phyloP scores from a whole-genome alignment of 2,113 vertebrate genomes.

The Camelus dromedarius region DNA sequence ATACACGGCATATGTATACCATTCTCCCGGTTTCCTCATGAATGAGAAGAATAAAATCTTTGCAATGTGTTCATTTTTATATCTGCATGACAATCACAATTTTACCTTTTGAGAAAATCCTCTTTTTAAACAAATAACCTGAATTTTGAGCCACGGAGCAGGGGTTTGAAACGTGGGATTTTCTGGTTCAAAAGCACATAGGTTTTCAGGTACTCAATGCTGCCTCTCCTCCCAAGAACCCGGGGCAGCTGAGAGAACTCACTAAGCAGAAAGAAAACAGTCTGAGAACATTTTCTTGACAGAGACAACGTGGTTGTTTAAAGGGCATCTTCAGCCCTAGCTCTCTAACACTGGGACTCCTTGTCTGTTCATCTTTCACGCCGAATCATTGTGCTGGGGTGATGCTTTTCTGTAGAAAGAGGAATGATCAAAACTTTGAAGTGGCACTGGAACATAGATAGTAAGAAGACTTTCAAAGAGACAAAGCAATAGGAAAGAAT shows the following conservation, averaged over 20 bases:
- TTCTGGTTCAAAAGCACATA: neutral
- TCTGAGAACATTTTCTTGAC: neutral
- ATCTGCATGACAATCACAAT: neutral
- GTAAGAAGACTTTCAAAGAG: conserved; percentile 54
- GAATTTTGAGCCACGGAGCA: neutral
- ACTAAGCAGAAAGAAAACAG: neutral
- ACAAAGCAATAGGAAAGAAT: conserved; percentile 49
- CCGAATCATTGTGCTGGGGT: conserved; percentile 50
- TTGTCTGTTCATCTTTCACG: neutral
- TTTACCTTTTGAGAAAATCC: neutral
- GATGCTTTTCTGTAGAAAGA: conserved; percentile 29
- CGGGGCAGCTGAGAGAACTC: neutral
- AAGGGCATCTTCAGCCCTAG: neutral
- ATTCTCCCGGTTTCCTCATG: neutral
- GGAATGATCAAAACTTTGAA: conserved; percentile 53
- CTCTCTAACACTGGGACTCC: neutral
- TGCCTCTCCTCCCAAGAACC: neutral
- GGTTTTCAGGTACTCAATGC: neutral
- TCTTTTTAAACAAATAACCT: neutral
- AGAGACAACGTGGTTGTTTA: neutral
- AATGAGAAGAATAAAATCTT: neutral
- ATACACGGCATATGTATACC: neutral
- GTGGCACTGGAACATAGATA: neutral
- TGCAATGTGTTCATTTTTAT: neutral
- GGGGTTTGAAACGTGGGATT: neutral